Evolutionary conservation across 2,888 invertebrate species (phyloP), one percentile per base, ranked within the genome.

Genomic region (Cancer borealis): DNA sequence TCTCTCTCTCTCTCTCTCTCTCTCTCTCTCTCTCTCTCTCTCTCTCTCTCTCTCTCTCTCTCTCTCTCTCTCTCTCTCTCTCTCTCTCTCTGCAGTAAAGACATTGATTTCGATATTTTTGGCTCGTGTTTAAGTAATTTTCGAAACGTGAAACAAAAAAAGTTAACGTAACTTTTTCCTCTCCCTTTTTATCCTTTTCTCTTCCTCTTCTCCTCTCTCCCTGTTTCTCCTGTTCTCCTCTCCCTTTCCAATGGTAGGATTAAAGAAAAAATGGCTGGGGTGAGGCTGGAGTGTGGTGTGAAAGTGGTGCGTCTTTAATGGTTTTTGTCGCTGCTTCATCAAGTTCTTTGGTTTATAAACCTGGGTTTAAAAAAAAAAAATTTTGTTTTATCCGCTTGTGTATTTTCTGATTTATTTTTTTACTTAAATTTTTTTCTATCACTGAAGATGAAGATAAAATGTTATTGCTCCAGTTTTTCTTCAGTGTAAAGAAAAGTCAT

Each of bases 51-150:
- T 88, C 88, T 88, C 88, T 88, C 88, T 88, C 88, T 88, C 88
- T 88, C 88, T 88, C 88, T 88, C 88, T 88, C 88, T 88, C 88
- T 88, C 88, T 88, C 88, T 88, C 88, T 88, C 90, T 90, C 90
- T 49, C 90, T 90, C 49, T 49, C 88, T 46, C 17, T 14, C 47
- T 39, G 39, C 39, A 39, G 39, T 39, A 39, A 39, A 39, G 26
- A 6, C n/a, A 73, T 73, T 73, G 73, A 21, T 54, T 54, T 54
- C 12, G 3, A 54, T 12, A 17, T 54, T 73, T 66, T 73, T 73
- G 8, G 73, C 73, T 6, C 14, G 26, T 30, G 79, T 8, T 79
- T 26, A 30, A 30, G 30, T 79, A 30, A 79, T 79, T 8, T 79
- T 79, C 3, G 79, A 79, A 30, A 79, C 10, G 30, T 30, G 17